phyloP scores from a whole-genome alignment of 2,113 vertebrate genomes.

The Rhegmatorhina hoffmannsi region DNA sequence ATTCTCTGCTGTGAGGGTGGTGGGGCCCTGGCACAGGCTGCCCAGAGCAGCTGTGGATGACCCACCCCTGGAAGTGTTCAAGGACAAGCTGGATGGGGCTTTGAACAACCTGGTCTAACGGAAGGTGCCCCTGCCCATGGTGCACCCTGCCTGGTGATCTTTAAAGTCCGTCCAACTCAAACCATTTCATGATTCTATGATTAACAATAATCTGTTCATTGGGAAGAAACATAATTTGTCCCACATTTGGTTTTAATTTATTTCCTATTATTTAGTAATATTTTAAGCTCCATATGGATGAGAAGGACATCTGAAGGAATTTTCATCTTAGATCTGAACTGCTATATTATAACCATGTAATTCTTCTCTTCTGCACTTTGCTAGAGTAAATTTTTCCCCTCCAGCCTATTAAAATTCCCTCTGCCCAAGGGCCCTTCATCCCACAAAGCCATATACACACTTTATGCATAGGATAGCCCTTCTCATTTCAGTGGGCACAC shows the following conservation, averaged over 20 bases:
- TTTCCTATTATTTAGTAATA: slow-evolving; percentile 38
- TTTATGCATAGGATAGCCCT: neutral
- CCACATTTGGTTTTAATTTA: slow-evolving; percentile 40
- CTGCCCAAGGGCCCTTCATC: neutral
- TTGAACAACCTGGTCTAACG: neutral
- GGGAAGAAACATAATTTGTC: neutral
- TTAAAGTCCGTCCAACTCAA: neutral
- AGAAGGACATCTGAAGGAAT: slow-evolving; percentile 19
- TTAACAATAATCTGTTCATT: neutral
- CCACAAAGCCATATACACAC: neutral
- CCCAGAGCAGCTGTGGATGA: neutral
- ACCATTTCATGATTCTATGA: neutral
- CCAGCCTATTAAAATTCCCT: neutral
- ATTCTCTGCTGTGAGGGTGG: neutral
- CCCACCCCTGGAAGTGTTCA: neutral
- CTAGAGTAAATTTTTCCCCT: neutral
- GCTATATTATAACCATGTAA: neutral
- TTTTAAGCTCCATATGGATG: slow-evolving; percentile 43
- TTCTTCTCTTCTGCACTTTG: neutral
- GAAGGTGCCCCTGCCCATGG: neutral
- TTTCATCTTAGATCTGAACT: slow-evolving; percentile 5
- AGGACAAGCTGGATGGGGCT: neutral
- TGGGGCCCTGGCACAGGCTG: neutral
- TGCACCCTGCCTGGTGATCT: neutral
- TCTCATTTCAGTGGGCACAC: neutral